phyloP scores from a whole-genome alignment of 1,140 invertebrate genomes.

The Halesus radiatus region DNA sequence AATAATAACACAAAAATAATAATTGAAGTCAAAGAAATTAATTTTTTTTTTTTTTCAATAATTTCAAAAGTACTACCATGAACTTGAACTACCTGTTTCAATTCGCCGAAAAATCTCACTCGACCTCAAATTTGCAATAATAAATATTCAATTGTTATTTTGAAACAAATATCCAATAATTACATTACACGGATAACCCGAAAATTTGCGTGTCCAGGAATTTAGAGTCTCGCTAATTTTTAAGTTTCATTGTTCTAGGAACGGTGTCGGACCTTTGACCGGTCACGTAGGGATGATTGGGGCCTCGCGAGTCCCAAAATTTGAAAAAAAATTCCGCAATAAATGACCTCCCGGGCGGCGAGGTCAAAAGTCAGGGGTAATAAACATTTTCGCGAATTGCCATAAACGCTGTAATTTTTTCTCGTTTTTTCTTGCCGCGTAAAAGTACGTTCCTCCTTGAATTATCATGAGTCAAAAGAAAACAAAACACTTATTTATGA shows the following conservation, averaged over 20 bases:
- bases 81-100: too few species aligned
- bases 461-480: too few species aligned
- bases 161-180: slow-evolving; percentile 1
- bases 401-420: slow-evolving; percentile 25
- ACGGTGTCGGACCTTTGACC: slow-evolving; percentile 49
- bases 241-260: slow-evolving; percentile 52
- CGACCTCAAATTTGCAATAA: slow-evolving; percentile 14
- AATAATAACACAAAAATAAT: too few species aligned
- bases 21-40: too few species aligned
- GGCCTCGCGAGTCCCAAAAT: slow-evolving; percentile 36
- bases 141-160: slow-evolving; percentile 20
- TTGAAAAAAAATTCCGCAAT: slow-evolving; percentile 40
- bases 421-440: too few species aligned
- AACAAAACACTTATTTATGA: too few species aligned
- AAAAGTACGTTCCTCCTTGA: background rate
- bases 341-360: slow-evolving; percentile 21
- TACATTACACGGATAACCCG: background rate
- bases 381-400: slow-evolving; percentile 32
- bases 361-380: slow-evolving; percentile 35
- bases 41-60: too few species aligned
- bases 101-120: background rate
- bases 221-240: background rate
- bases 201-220: background rate
- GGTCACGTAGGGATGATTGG: slow-evolving; percentile 51
- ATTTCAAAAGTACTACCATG: too few species aligned